Evolutionary conservation across 1,140 invertebrate genomes (phyloP).

Genomic region (Potamilus streckersoni): DNA sequence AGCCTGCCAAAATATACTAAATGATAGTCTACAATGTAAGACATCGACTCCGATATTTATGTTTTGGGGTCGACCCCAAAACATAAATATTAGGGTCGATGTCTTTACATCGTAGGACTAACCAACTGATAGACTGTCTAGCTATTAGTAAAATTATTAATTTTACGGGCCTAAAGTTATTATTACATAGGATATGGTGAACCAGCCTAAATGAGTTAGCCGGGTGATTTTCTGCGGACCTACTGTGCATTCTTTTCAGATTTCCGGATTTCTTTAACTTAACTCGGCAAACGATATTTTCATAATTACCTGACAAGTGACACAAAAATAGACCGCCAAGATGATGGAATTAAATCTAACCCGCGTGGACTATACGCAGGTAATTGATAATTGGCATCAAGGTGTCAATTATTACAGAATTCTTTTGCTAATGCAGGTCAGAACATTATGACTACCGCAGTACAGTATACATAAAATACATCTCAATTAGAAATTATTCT

Average conservation of each 20-base stretch:
- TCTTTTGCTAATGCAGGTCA: background rate
- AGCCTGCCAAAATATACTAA: too few species aligned
- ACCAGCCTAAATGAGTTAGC: too few species aligned
- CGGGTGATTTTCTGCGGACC: constrained; percentile 20
- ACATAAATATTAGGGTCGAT: too few species aligned
- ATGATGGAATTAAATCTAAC: constrained; percentile 67
- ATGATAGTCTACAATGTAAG: too few species aligned
- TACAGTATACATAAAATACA: background rate
- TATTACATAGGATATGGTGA: too few species aligned
- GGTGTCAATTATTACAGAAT: background rate
- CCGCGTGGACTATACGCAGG: constrained; percentile 65
- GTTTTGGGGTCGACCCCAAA: too few species aligned
- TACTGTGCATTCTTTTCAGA: constrained; percentile 18
- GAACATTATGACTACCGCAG: background rate
- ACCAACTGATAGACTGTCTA: too few species aligned
- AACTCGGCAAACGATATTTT: background rate
- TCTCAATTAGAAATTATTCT: background rate
- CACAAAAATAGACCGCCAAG: constrained; percentile 36
- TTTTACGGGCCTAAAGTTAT: too few species aligned
- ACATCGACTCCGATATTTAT: too few species aligned
- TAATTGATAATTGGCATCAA: constrained; percentile 22
- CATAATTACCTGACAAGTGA: background rate
- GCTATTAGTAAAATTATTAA: too few species aligned
- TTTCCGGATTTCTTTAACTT: constrained; percentile 9
- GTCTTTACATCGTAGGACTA: too few species aligned